Evolutionary conservation across 2,888 invertebrate species (phyloP).

Genomic region (Antheraea yamamai): DNA sequence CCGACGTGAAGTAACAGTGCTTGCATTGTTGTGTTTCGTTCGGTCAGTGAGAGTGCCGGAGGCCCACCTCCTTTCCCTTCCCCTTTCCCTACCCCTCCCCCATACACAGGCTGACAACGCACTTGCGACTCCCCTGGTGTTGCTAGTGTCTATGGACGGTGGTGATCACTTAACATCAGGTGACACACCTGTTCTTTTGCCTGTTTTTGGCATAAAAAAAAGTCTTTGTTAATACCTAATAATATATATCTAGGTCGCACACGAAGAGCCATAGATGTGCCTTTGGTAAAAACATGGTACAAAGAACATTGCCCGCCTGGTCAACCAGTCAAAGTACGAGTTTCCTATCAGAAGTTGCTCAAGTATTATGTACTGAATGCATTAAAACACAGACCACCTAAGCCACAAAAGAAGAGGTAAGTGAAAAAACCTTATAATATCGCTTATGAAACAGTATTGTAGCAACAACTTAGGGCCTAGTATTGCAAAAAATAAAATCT

Average conservation of each 20-base stretch:
- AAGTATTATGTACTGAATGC: conserved; percentile 99
- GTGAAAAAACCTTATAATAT: conserved; percentile 9
- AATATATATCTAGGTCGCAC: conserved; percentile 85
- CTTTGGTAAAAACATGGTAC: conserved; percentile 98
- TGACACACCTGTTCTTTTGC: no score
- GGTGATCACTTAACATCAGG: no score
- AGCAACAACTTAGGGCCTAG: not conserved
- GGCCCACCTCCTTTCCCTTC: no score
- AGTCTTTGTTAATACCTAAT: no score
- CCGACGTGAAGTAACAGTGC: no score
- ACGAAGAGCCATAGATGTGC: conserved; percentile 97
- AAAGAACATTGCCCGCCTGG: conserved; percentile 96
- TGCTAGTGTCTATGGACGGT: no score
- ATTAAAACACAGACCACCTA: conserved; percentile 97
- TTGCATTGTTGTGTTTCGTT: no score
- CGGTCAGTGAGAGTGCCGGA: no score
- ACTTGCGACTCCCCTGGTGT: no score
- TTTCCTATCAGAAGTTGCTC: conserved; percentile 98
- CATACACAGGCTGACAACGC: no score
- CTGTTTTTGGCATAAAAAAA: no score
- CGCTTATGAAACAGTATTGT: not conserved
- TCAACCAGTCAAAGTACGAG: conserved; percentile 99
- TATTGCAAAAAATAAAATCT: not conserved
- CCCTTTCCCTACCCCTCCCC: no score
- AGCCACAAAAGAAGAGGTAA: conserved; percentile 98